Percentiles rank a stretch among this genome's conserved stretches.
These are phyloP conservation scores for Pantherophis vulpinus DNA, from an alignment of 2,797 vertebrate species.

Conservation along the genomic window DNA sequence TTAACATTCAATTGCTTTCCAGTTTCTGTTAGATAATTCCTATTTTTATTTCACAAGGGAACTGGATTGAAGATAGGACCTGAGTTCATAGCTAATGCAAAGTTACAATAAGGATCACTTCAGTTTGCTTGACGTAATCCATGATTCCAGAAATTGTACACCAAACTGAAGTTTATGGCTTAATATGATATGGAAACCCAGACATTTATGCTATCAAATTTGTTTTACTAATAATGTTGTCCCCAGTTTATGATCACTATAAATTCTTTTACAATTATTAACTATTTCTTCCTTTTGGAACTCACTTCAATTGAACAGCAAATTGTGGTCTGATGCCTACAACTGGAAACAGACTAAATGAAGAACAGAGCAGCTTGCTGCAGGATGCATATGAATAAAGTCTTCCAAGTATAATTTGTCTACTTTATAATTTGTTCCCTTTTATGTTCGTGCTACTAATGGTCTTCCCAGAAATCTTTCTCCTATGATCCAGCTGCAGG, in stretches of 20 bases:
- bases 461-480: constrained; percentile 1
- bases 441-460: neutral
- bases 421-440: neutral
- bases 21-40: neutral
- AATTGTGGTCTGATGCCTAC: neutral
- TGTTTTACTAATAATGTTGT: neutral
- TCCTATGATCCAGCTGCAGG: constrained; percentile 3
- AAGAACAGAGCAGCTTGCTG: neutral
- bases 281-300: neutral
- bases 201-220: neutral
- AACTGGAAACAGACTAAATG: neutral
- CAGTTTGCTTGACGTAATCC: neutral
- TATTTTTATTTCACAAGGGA: neutral
- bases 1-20: neutral
- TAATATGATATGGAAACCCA: neutral
- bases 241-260: neutral
- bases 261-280: neutral
- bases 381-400: neutral
- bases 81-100: neutral
- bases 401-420: neutral
- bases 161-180: neutral
- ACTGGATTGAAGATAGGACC: neutral
- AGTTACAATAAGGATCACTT: neutral
- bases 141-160: neutral
- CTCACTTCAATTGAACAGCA: neutral